Percentiles rank a stretch among this genome's conserved stretches.
Evolutionary conservation across 2,797 vertebrate species (phyloP).

Genomic region (Taenioides sp.): DNA sequence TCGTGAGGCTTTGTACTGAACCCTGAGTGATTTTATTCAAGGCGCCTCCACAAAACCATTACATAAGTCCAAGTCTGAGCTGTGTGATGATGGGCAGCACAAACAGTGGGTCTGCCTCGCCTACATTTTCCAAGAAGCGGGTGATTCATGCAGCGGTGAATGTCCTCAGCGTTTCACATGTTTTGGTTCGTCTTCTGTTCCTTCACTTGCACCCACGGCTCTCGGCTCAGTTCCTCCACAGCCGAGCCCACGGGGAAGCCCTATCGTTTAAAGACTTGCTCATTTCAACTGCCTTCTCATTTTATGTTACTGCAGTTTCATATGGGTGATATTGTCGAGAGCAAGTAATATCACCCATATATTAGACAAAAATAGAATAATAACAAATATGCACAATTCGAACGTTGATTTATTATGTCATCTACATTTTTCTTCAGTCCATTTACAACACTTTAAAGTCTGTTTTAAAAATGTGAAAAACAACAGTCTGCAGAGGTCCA

Average conservation of each 20-base stretch:
- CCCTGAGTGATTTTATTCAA: conserved; percentile 38
- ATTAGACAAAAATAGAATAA: too few relatives aligned
- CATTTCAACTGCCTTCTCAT: neutral
- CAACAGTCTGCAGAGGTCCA: too few relatives aligned
- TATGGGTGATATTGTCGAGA: too few relatives aligned
- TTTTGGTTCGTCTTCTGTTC: neutral
- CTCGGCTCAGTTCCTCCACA: conserved; percentile 19
- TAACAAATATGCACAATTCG: too few relatives aligned
- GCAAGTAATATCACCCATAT: too few relatives aligned
- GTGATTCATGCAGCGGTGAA: conserved; percentile 66
- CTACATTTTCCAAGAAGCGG: conserved; percentile 61
- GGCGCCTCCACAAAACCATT: conserved; percentile 58
- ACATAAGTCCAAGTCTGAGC: conserved; percentile 65
- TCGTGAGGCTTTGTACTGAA: conserved; percentile 30
- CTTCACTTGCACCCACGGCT: conserved; percentile 17
- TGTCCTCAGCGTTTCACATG: conserved; percentile 18
- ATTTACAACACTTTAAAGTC: too few relatives aligned
- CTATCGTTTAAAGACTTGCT: neutral
- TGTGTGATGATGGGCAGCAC: conserved; percentile 49
- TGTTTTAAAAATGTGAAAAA: too few relatives aligned
- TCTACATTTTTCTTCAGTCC: too few relatives aligned
- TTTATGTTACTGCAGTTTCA: too few relatives aligned
- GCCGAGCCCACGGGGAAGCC: conserved; percentile 15
- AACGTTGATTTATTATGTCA: too few relatives aligned
- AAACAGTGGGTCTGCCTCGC: conserved; percentile 54